Conservation (phyloP, 2,888 invertebrate species). For the Lepidochrysops patricia region DNA sequence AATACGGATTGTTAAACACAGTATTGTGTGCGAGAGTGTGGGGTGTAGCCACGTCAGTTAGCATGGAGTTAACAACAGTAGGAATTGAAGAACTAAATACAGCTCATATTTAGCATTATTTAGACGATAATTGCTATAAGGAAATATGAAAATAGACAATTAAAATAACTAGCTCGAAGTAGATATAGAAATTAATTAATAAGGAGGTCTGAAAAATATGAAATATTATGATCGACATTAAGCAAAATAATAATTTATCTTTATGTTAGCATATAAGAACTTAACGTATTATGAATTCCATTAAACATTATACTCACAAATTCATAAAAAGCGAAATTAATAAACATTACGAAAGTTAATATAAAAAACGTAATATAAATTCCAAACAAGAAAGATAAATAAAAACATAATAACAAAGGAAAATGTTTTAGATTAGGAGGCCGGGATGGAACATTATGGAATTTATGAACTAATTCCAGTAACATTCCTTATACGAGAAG, state of each 20-base stretch:
- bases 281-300: too few relatives aligned
- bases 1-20: background rate
- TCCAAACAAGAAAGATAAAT: slow-evolving; percentile 24
- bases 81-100: too few relatives aligned
- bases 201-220: too few relatives aligned
- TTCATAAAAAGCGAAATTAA: background rate
- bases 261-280: too few relatives aligned
- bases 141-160: too few relatives aligned
- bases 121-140: too few relatives aligned
- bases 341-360: slow-evolving; percentile 6
- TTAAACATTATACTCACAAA: background rate
- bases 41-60: background rate
- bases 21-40: background rate
- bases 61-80: too few relatives aligned
- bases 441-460: slow-evolving; percentile 38
- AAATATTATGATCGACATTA: too few relatives aligned
- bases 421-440: slow-evolving; percentile 29
- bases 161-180: too few relatives aligned
- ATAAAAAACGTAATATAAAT: slow-evolving; percentile 17
- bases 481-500: slow-evolving; percentile 63
- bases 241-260: background rate
- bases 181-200: too few relatives aligned
- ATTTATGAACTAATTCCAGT: slow-evolving; percentile 69
- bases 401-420: slow-evolving; percentile 18
- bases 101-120: too few relatives aligned